Evolutionary conservation across 2,888 invertebrate genomes (phyloP).

Genomic region (Schizaphis graminum): DNA sequence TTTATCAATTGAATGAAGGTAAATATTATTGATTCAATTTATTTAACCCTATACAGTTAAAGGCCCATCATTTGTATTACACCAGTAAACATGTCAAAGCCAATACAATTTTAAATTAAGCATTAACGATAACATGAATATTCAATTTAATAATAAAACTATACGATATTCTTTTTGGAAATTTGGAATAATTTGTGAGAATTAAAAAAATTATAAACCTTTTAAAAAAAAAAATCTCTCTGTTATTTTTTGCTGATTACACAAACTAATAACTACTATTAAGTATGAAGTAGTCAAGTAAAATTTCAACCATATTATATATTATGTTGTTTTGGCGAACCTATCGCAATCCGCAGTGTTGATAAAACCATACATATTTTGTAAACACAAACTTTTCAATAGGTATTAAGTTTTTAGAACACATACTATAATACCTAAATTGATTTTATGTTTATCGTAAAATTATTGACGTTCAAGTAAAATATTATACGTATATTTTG

Average conservation of each 20-base stretch:
- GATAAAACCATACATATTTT: neutral
- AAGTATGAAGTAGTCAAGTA: neutral
- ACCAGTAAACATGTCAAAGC: neutral
- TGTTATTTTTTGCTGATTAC: neutral
- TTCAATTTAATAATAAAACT: neutral
- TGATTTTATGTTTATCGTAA: neutral
- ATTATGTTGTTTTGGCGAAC: neutral
- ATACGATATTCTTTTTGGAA: neutral
- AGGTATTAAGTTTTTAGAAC: neutral
- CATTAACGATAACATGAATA: neutral
- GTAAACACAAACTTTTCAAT: neutral
- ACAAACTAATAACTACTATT: neutral
- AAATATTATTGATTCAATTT: neutral
- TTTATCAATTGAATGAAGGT: neutral
- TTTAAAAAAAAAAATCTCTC: neutral
- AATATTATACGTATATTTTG: neutral
- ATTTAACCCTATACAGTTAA: neutral
- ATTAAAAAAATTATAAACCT: neutral
- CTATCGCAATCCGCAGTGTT: neutral
- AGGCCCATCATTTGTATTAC: neutral
- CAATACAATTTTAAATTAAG: neutral
- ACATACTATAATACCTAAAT: neutral
- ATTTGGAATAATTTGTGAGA: neutral
- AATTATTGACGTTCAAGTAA: neutral
- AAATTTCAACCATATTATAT: neutral